Base-by-base conservation (phyloP, 2,888 invertebrate genomes). In the Papilio gigon region DNA sequence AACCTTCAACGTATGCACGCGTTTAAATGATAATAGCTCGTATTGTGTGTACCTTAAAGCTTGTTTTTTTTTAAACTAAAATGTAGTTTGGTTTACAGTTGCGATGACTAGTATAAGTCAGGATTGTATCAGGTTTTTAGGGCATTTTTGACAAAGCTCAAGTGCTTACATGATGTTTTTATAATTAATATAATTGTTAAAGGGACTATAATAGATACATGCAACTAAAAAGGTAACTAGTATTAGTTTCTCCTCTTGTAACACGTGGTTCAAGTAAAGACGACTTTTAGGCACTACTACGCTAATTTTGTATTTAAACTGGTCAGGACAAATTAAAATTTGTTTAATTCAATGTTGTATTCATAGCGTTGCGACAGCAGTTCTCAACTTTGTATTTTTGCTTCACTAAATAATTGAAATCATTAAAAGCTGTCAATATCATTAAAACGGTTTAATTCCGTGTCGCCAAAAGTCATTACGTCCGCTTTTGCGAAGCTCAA, bases 101-200 rank as follows among this genome's bases (percentile, higher is more conserved):
- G 30, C 35, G 27, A 22, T 27, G 27, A 12, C 14, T 6, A 9
- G 17, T 25, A 20, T 58, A 11, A 42, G 37, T 58, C 35, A 47
- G 68, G 47, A 68, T 64, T 37, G 56, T 50, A 37, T 17, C 44
- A 8, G 37, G 59, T 58, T 68, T 68, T 60, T 53, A 59, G 64
- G 47, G 50, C 64, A 65, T 65, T 65, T 65, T 65, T 65, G 1
- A 33, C 64, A 64, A 50, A 60, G 47, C 44, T 68, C 58, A 59
- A 60, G 27, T 44, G 14, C 47, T 35, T 50, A 60, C 50, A 27
- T 11, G 25, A n/a, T 11, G n/a, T 56, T 27, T 56, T 30, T 30
- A n/a, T n/a, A n/a, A n/a, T n/a, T n/a, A n/a, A n/a, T n/a, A n/a
- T n/a, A n/a, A n/a, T n/a, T n/a, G n/a, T n/a, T n/a, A n/a, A n/a